Evolutionary conservation across 2,113 vertebrate genomes (phyloP).

Genomic region (Peucedramus taeniatus): DNA sequence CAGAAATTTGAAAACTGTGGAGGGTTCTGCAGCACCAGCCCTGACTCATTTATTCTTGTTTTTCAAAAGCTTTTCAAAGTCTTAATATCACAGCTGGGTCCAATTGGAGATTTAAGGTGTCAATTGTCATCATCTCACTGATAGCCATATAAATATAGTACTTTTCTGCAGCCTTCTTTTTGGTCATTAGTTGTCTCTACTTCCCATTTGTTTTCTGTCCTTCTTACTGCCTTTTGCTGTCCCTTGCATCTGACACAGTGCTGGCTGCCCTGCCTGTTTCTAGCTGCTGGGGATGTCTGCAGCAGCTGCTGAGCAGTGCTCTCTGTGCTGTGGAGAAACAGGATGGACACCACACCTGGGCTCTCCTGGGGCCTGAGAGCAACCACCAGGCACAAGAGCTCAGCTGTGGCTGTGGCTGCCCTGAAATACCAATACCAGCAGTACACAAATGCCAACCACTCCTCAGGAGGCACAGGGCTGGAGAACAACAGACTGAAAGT

Average conservation of each 20-base stretch:
- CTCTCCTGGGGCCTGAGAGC: background rate
- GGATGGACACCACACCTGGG: background rate
- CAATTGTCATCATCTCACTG: background rate
- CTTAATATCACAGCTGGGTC: background rate
- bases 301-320: background rate
- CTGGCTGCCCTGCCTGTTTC: background rate
- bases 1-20: background rate
- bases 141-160: background rate
- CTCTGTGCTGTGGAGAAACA: background rate
- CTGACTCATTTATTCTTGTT: background rate
- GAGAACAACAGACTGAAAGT: background rate
- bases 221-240: background rate
- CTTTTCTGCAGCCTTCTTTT: background rate
- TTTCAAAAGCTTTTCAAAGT: background rate
- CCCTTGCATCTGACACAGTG: background rate
- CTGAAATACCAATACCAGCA: background rate
- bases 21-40: background rate
- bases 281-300: rapidly evolving
- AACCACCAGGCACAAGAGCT: background rate
- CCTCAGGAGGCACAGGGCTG: background rate
- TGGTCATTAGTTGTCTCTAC: background rate
- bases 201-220: background rate
- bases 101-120: background rate
- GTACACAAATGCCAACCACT: rapidly evolving
- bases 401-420: background rate